Conservation (phyloP, 1,140 invertebrate species). For the Bombus impatiens region DNA sequence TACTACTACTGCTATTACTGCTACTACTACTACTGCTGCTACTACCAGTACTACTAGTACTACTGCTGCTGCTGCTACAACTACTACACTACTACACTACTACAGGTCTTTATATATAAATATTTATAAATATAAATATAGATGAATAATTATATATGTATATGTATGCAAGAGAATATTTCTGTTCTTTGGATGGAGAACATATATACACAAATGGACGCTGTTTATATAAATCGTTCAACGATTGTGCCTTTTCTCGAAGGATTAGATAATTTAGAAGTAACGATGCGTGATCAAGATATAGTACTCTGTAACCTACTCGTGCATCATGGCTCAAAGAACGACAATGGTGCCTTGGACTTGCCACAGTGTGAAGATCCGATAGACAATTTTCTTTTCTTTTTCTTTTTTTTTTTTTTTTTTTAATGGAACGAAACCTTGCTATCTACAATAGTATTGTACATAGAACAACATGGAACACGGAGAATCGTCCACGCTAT, state of each 20-base stretch:
- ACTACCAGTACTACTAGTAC: accelerated
- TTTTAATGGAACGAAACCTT: constrained; percentile 71
- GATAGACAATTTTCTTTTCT: constrained; percentile 68
- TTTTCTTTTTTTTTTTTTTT: constrained; percentile 7
- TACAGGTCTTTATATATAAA: constrained; percentile 65
- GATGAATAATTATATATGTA: constrained; percentile 28
- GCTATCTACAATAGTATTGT: constrained; percentile 77
- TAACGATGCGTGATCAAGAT: constrained; percentile 14
- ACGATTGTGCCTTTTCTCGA: constrained; percentile 72
- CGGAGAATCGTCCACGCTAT: constrained; percentile 56
- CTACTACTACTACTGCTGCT: accelerated
- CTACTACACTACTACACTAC: neutral
- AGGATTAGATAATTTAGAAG: constrained; percentile 18
- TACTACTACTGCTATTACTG: too few relatives aligned
- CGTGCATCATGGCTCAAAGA: constrained; percentile 74
- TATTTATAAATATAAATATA: constrained; percentile 68
- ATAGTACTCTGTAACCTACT: constrained; percentile 11
- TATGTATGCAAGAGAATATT: constrained; percentile 60
- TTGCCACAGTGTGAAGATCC: constrained; percentile 76
- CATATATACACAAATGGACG: constrained; percentile 54
- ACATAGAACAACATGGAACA: constrained; percentile 70
- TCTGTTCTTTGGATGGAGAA: constrained; percentile 63
- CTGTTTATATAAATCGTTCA: constrained; percentile 64
- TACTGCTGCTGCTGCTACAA: accelerated
- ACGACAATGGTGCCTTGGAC: constrained; percentile 80